These are phyloP conservation scores for Anthoscopus minutus DNA, from an alignment of 2,113 vertebrate genomes.

Conservation along the genomic window DNA sequence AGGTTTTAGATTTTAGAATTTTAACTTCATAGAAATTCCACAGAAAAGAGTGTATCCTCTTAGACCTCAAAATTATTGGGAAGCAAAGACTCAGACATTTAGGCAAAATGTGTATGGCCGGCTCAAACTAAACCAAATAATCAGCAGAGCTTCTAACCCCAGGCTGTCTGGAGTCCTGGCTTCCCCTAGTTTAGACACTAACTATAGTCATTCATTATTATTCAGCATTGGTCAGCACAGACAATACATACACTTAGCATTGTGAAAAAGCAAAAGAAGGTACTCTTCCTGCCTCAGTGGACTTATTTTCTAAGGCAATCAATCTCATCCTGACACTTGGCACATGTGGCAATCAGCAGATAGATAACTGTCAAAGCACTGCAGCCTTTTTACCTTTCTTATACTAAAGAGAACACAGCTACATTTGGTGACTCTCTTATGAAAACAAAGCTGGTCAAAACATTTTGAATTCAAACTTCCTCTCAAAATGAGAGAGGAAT, in stretches of 20 bases:
- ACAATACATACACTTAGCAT: background rate
- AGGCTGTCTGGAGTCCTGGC: background rate
- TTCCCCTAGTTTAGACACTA: background rate
- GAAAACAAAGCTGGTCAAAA: constrained; percentile 23
- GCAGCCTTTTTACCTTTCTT: background rate
- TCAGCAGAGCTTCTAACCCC: background rate
- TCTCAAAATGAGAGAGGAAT: background rate
- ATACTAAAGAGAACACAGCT: background rate
- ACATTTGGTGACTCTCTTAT: background rate
- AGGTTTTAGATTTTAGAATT: background rate
- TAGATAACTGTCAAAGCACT: background rate
- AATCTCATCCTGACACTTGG: background rate
- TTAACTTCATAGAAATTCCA: background rate
- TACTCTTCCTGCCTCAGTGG: background rate
- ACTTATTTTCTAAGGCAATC: background rate
- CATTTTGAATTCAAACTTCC: background rate
- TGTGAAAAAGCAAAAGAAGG: background rate
- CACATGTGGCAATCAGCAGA: background rate
- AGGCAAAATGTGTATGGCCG: rapidly evolving
- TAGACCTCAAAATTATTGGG: background rate
- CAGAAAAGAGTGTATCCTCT: background rate
- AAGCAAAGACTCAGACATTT: background rate
- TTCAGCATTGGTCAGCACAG: background rate
- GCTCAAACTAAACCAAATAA: background rate
- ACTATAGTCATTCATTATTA: background rate